A percentile compares a stretch with the other conserved stretches of the same genome.
phyloP scores from a whole-genome alignment of 2,888 invertebrate genomes.

The Zeuzera pyrina region DNA sequence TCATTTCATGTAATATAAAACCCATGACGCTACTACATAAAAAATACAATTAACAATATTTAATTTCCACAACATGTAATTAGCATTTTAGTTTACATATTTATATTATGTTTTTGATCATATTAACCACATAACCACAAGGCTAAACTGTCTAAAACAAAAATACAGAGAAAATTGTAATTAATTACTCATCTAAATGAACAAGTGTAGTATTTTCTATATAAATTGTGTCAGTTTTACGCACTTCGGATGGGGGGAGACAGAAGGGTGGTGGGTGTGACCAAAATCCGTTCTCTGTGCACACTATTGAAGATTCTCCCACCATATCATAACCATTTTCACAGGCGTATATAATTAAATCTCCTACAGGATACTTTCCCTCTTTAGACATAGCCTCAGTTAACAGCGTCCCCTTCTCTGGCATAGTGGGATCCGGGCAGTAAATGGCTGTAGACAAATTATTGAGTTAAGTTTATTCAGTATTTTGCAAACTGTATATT shows the following conservation, averaged over 20 bases:
- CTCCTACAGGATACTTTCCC: conserved; percentile 83
- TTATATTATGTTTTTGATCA: too few species aligned
- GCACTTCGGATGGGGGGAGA: conserved; percentile 48
- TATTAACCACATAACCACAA: too few species aligned
- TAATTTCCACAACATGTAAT: too few species aligned
- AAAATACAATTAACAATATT: too few species aligned
- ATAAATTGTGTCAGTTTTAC: conserved; percentile 48
- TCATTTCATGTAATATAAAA: too few species aligned
- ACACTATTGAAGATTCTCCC: conserved; percentile 87
- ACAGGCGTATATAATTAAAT: conserved; percentile 82
- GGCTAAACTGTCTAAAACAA: too few species aligned
- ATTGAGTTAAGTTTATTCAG: too few species aligned
- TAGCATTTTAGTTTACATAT: too few species aligned
- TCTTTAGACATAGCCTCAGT: conserved; percentile 42
- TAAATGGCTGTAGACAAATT: conserved; percentile 77
- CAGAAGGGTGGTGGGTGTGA: conserved; percentile 90
- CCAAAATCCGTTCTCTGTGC: conserved; percentile 91
- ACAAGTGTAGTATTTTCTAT: conserved; percentile 55
- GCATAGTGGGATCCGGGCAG: conserved; percentile 83
- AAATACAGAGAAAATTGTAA: too few species aligned
- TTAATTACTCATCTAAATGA: conserved; percentile 42
- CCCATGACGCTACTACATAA: too few species aligned
- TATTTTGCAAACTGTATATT: too few species aligned
- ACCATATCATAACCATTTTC: conserved; percentile 41
- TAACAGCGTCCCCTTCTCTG: conserved; percentile 77